Percentiles rank a stretch among this genome's conserved stretches.
Conservation (phyloP, 1,140 invertebrate genomes). For the Antheraea pernyi region DNA sequence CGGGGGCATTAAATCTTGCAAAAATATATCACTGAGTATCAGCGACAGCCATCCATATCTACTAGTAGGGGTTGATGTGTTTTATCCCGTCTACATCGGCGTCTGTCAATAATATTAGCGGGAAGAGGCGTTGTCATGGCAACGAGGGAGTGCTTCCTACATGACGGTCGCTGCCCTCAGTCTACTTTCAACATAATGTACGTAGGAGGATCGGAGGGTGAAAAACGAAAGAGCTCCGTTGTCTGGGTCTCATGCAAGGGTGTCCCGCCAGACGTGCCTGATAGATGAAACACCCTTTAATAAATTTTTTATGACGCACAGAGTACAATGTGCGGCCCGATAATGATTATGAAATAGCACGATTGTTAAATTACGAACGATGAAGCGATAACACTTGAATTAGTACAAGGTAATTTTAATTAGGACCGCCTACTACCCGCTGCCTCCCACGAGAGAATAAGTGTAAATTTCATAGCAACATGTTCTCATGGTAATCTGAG, state of each 20-base stretch:
- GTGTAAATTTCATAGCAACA: constrained; percentile 44
- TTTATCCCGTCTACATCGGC: constrained; percentile 53
- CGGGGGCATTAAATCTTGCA: constrained; percentile 49
- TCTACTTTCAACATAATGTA: constrained; percentile 51
- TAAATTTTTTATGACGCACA: neutral
- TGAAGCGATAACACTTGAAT: neutral
- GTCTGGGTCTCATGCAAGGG: constrained; percentile 60
- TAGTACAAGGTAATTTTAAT: constrained; percentile 11
- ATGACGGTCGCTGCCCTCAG: constrained; percentile 64
- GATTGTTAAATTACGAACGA: neutral
- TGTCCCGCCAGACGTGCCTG: constrained; percentile 27
- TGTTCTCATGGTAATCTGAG: constrained; percentile 67
- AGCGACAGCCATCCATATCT: constrained; percentile 21
- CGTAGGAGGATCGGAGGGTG: constrained; percentile 63
- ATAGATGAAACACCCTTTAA: constrained; percentile 6
- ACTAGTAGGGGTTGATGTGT: constrained; percentile 28
- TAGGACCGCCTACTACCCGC: constrained; percentile 13
- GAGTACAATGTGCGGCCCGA: neutral
- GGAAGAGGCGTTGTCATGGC: constrained; percentile 69
- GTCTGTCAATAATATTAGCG: constrained; percentile 71
- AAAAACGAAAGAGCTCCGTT: constrained; percentile 54
- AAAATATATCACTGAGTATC: constrained; percentile 60
- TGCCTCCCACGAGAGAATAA: constrained; percentile 40
- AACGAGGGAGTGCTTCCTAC: constrained; percentile 65
- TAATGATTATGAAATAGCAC: neutral